Percentiles rank a stretch among this genome's conserved stretches.
phyloP scores from a whole-genome alignment of 2,888 invertebrate species.

The Fragum fragum region DNA sequence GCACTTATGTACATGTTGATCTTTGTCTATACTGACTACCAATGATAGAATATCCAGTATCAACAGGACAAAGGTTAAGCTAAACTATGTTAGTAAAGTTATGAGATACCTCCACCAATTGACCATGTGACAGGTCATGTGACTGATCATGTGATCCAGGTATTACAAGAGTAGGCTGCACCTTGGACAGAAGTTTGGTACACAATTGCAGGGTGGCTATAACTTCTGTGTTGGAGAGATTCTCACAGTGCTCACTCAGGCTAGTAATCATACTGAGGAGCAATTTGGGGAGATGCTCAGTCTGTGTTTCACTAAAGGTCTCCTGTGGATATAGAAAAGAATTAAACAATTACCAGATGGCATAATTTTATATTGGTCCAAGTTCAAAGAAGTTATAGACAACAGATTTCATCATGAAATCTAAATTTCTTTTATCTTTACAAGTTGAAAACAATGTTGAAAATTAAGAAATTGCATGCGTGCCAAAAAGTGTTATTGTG shows the following conservation, averaged over 20 bases:
- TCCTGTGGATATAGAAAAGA: constrained; percentile 87
- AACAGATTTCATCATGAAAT: too few species aligned
- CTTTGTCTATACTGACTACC: too few species aligned
- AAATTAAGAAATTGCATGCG: too few species aligned
- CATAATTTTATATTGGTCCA: too few species aligned
- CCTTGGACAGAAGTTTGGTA: constrained; percentile 92
- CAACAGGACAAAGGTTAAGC: too few species aligned
- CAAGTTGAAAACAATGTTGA: too few species aligned
- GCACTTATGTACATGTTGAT: too few species aligned
- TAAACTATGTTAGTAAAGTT: constrained; percentile 16
- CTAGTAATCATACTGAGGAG: constrained; percentile 91
- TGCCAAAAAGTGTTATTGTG: too few species aligned
- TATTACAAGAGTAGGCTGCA: constrained; percentile 89
- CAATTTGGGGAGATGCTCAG: constrained; percentile 92
- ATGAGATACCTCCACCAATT: constrained; percentile 58
- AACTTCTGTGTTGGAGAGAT: constrained; percentile 90
- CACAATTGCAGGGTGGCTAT: constrained; percentile 90
- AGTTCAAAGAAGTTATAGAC: too few species aligned
- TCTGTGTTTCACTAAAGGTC: constrained; percentile 92
- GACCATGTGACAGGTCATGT: constrained; percentile 47
- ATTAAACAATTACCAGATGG: neutral
- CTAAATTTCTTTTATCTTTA: too few species aligned
- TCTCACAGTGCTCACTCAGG: constrained; percentile 89
- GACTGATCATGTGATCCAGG: constrained; percentile 63
- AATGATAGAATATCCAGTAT: too few species aligned